Evolutionary conservation across 2,888 invertebrate species (phyloP).

Genomic region (Hypselothyrea guttata): DNA sequence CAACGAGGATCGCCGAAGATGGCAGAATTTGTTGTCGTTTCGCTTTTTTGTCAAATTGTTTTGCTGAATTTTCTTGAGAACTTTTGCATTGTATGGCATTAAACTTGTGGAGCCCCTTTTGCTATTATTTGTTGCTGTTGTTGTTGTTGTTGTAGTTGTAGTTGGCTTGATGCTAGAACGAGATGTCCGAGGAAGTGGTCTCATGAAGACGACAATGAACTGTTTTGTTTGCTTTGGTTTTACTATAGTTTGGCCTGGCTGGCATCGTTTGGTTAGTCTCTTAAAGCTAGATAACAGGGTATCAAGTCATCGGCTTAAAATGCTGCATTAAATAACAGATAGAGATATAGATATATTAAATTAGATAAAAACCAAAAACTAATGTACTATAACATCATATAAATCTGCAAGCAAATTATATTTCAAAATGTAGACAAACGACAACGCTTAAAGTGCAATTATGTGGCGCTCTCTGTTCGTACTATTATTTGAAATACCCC

Average conservation of each 20-base stretch:
- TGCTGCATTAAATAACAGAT: not conserved
- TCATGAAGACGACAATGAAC: conserved; percentile 74
- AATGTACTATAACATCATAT: too few relatives aligned
- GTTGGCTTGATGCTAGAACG: conserved; percentile 52
- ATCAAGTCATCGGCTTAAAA: too few relatives aligned
- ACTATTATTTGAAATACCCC: too few relatives aligned
- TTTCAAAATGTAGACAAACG: too few relatives aligned
- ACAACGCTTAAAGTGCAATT: too few relatives aligned
- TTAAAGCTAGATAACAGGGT: not conserved
- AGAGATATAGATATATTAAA: too few relatives aligned
- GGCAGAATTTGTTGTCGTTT: conserved; percentile 79
- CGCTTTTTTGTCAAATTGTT: conserved; percentile 78
- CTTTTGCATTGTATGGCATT: conserved; percentile 77
- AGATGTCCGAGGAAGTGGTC: conserved; percentile 74
- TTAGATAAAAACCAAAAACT: too few relatives aligned
- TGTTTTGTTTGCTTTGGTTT: conserved; percentile 65
- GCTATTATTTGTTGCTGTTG: conserved; percentile 28
- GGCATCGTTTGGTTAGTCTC: conserved; percentile 13
- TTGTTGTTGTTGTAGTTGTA: conserved; percentile 11
- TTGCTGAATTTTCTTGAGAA: conserved; percentile 79
- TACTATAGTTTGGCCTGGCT: conserved; percentile 21
- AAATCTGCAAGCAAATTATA: too few relatives aligned
- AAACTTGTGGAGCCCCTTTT: conserved; percentile 43
- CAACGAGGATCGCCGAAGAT: conserved; percentile 79
- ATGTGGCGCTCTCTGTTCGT: too few relatives aligned